Percentiles rank a stretch among this genome's conserved stretches.
These are phyloP conservation scores for Sminthurinus aureus DNA, from an alignment of 2,888 invertebrate species.

Conservation along the genomic window DNA sequence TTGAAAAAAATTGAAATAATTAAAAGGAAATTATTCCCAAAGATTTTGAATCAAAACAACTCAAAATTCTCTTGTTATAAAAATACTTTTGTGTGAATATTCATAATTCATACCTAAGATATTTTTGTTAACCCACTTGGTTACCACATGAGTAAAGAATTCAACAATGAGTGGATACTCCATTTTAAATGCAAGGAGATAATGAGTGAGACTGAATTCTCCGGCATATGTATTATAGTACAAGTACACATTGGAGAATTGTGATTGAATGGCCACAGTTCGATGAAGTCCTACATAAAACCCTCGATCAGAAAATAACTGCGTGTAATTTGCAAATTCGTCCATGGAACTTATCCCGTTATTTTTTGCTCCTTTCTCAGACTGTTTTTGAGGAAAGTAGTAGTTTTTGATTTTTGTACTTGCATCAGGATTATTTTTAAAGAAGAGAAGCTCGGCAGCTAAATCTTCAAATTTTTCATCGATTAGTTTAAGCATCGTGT, in stretches of 20 bases:
- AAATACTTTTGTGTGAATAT: too few relatives aligned
- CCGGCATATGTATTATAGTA: constrained; percentile 47
- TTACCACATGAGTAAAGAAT: constrained; percentile 1
- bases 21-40: too few relatives aligned
- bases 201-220: constrained; percentile 43
- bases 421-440: not conserved
- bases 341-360: not conserved
- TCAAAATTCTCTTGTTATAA: too few relatives aligned
- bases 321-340: constrained; percentile 16
- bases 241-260: constrained; percentile 38
- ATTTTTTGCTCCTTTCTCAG: constrained; percentile 6
- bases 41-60: too few relatives aligned
- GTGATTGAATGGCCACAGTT: constrained; percentile 1
- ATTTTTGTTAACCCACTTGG: constrained; percentile 15
- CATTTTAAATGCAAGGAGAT: constrained; percentile 38
- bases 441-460: not conserved
- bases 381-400: not conserved
- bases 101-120: not conserved
- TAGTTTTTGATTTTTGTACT: not conserved
- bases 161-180: constrained; percentile 34
- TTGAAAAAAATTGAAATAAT: too few relatives aligned
- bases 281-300: constrained; percentile 27
- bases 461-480: constrained; percentile 6
- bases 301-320: constrained; percentile 27
- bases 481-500: constrained; percentile 13